phyloP scores from a whole-genome alignment of 2,888 invertebrate genomes.

The Agapostemon virescens region DNA sequence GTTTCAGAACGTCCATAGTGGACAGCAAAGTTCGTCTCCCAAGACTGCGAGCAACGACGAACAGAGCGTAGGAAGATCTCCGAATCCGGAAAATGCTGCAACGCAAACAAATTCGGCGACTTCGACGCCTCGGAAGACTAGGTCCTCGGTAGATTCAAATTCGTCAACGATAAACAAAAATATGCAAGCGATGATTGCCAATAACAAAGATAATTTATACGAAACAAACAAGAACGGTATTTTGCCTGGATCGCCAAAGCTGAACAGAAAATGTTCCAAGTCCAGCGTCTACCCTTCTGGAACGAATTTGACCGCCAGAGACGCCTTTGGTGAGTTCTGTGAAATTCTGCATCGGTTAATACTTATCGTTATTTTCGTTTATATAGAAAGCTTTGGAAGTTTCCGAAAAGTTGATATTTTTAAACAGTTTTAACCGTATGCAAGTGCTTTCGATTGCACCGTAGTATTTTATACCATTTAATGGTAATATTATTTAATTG shows the following conservation, averaged over 20 bases:
- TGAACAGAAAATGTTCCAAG: conserved; percentile 65
- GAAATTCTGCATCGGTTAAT: too few species aligned
- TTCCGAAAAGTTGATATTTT: too few species aligned
- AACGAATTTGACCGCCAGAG: conserved; percentile 70
- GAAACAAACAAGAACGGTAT: conserved; percentile 71
- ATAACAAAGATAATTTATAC: conserved; percentile 58
- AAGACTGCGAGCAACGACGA: conserved; percentile 48
- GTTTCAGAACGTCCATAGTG: conserved; percentile 64
- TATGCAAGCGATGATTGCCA: background rate
- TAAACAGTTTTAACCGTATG: too few species aligned
- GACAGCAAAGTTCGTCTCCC: conserved; percentile 60
- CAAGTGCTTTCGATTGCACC: background rate
- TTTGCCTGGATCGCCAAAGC: conserved; percentile 63
- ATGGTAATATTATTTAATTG: too few species aligned
- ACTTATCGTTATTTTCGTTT: too few species aligned
- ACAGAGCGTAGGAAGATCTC: conserved; percentile 66
- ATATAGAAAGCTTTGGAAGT: too few species aligned
- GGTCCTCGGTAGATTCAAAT: conserved; percentile 9
- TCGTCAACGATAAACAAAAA: conserved; percentile 16
- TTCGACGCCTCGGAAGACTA: conserved; percentile 61
- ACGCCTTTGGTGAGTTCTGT: conserved; percentile 75
- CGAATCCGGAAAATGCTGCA: conserved; percentile 64
- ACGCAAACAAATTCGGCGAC: conserved; percentile 61
- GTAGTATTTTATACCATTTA: too few species aligned
- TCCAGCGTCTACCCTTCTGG: conserved; percentile 73